Base-by-base conservation (phyloP, 2,888 invertebrate genomes). In the Papilio gigon region DNA sequence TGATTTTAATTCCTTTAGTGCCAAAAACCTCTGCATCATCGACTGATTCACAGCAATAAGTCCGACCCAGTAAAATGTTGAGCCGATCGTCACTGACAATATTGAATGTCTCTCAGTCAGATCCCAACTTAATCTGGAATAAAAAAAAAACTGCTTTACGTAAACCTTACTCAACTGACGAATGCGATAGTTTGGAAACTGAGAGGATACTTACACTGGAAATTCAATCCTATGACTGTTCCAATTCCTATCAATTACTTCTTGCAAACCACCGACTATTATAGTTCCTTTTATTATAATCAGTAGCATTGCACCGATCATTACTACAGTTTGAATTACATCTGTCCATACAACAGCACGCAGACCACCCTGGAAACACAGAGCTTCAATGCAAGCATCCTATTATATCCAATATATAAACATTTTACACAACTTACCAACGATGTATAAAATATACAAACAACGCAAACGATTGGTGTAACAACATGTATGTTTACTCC, bases 401-500 rank as follows among this genome's bases (percentile, higher is more conserved):
- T 61, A 44, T 25, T 25, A 12, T 17, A 22, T 12, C 1, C 0
- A 33, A 27, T 17, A 44, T 14, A 47, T 27, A 37, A 35, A n/a
- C 9, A 56, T n/a, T 0, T n/a, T n/a, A 4, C 8, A 42, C 44
- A 71, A 88, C 94, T 91, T 87, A 95, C 95, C 86, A 96, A 92
- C 70, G 95, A 94, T 0, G 96, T 96, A 79, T 96, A 96, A 82
- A 96, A 95, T 78, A 96, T 96, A 81, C 96, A 96, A 30, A 96
- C 95, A 17, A 94, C 80, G 72, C 96, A 96, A 4, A 96, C 95
- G 20, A 96, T 90, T 1, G 95, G 94, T 1, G 96, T 95, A 0
- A 96, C 93, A 30, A 95, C 92, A 80, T 96, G 96, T 53, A 96
- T 93, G 76, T 95, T 95, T 0, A 95, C 93, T 12, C 96, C 96